Percentiles rank a stretch among this genome's conserved stretches.
Conservation (phyloP, 2,797 vertebrate species). For the Gymnodraco acuticeps region DNA sequence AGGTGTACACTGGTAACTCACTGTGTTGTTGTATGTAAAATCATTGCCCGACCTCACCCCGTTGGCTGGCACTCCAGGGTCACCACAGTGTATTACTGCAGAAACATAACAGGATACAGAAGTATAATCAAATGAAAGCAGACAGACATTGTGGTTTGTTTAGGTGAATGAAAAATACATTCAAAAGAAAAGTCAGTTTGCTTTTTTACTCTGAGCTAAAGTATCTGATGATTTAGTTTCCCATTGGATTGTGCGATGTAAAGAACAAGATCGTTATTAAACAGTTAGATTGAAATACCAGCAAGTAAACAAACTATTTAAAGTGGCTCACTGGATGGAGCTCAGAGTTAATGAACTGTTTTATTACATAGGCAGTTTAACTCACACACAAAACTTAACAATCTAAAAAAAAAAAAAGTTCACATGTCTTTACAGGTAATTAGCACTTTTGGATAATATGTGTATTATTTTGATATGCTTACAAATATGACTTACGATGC, state of each 20-base stretch:
- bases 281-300: conserved; percentile 35
- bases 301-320: conserved; percentile 47
- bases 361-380: conserved; percentile 29
- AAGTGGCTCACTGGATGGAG: conserved; percentile 12
- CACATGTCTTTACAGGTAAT: conserved; percentile 25
- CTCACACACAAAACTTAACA: conserved; percentile 43
- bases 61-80: conserved; percentile 94
- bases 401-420: conserved; percentile 26
- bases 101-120: neutral
- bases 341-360: conserved; percentile 49
- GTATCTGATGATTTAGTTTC: conserved; percentile 18
- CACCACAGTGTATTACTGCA: conserved; percentile 96
- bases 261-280: conserved; percentile 44
- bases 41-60: conserved; percentile 92
- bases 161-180: neutral
- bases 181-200: neutral
- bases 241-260: conserved; percentile 23
- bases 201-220: conserved; percentile 3
- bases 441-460: conserved; percentile 10
- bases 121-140: neutral
- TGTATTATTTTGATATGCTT: neutral
- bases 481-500: neutral
- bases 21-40: conserved; percentile 90
- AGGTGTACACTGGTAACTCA: conserved; percentile 92
- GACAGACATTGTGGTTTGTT: neutral